phyloP scores from a whole-genome alignment of 2,888 invertebrate genomes.

The Epirrhoe tristata region DNA sequence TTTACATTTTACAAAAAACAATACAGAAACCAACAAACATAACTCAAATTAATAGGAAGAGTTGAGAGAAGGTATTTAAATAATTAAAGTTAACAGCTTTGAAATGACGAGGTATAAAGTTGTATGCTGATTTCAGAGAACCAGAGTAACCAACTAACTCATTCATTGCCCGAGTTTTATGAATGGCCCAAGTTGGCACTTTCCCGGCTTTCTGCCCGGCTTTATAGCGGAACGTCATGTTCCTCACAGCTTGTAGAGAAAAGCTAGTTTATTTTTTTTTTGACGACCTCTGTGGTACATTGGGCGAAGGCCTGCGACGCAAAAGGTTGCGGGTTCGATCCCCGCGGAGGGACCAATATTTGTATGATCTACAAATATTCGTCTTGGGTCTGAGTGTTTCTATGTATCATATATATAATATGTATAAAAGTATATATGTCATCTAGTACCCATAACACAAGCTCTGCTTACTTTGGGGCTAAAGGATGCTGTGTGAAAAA shows the following conservation, averaged over 20 bases:
- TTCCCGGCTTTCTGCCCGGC: constrained; percentile 54
- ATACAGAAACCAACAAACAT: background rate
- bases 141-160: constrained; percentile 33
- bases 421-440: too few species aligned
- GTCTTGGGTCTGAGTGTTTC: background rate
- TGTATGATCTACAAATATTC: too few species aligned
- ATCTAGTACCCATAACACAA: too few species aligned
- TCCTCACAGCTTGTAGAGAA: constrained; percentile 14
- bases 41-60: background rate
- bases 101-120: background rate
- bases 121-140: background rate
- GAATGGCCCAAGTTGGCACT: constrained; percentile 47
- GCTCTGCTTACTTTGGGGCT: too few species aligned
- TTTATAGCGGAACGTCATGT: constrained; percentile 49
- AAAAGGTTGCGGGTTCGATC: too few species aligned
- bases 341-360: too few species aligned
- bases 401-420: too few species aligned
- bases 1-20: too few species aligned
- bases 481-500: too few species aligned
- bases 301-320: too few species aligned
- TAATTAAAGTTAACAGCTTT: background rate
- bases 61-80: background rate
- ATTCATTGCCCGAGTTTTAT: constrained; percentile 46
- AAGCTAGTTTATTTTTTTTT: background rate
- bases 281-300: too few species aligned